phyloP scores from a whole-genome alignment of 2,888 invertebrate species.

The Pseudococcus viburni region DNA sequence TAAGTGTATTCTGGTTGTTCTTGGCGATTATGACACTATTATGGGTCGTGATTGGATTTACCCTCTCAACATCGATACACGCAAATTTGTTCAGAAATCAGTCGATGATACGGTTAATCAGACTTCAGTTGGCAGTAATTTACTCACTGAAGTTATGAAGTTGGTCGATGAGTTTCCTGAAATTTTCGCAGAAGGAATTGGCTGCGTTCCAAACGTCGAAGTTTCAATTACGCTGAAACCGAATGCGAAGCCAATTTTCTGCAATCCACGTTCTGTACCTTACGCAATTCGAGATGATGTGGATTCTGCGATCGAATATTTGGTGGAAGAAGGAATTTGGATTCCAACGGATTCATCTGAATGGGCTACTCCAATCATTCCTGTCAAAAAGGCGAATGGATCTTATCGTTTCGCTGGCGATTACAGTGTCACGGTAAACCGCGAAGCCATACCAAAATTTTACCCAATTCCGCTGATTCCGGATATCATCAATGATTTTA shows the following conservation, averaged over 20 bases:
- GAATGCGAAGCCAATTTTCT: conserved; percentile 68
- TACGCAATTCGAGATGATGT: conserved; percentile 68
- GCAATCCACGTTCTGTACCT: conserved; percentile 69
- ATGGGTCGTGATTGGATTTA: not conserved
- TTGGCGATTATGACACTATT: not conserved
- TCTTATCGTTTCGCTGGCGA: conserved; percentile 10
- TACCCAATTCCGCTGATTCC: conserved; percentile 68
- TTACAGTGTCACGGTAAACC: conserved; percentile 67
- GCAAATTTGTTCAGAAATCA: not conserved
- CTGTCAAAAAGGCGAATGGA: conserved; percentile 70
- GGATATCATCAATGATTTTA: conserved; percentile 67
- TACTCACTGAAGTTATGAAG: not conserved
- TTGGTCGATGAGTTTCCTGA: not conserved
- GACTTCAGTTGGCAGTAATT: not conserved
- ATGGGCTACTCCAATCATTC: conserved; percentile 71
- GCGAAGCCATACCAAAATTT: conserved; percentile 62
- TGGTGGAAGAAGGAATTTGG: conserved; percentile 68
- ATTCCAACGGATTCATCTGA: conserved; percentile 68
- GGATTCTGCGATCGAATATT: conserved; percentile 68
- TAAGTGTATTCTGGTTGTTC: not conserved
- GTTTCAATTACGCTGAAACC: conserved; percentile 19
- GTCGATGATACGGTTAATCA: not conserved
- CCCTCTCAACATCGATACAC: too few relatives aligned
- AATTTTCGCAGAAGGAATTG: conserved; percentile 51
- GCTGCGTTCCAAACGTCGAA: not conserved